Percentiles rank a stretch among this genome's conserved stretches.
Evolutionary conservation across 2,113 vertebrate species (phyloP).

Genomic region (Prolemur simus): DNA sequence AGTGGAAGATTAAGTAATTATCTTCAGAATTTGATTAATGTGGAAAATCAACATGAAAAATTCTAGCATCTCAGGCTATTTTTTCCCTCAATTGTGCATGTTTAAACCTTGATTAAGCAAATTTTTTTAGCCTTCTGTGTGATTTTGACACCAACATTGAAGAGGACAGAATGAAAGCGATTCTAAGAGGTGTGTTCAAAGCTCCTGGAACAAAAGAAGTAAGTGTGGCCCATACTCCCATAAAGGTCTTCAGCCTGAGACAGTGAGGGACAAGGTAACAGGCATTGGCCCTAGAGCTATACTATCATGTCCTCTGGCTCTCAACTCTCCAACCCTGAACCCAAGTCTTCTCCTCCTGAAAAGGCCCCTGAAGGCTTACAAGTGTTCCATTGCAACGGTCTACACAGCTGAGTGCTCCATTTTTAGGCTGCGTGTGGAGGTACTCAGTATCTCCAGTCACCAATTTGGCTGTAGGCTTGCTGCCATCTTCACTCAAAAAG

Average conservation of each 20-base stretch:
- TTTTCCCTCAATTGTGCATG: not conserved
- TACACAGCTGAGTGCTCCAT: not conserved
- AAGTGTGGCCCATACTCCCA: not conserved
- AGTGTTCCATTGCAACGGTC: not conserved
- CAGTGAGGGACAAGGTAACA: not conserved
- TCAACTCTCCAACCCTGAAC: not conserved
- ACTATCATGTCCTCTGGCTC: not conserved
- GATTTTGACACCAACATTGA: not conserved
- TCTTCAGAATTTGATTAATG: conserved; percentile 60
- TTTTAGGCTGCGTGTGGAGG: not conserved
- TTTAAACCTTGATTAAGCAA: conserved; percentile 59
- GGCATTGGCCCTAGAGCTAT: not conserved
- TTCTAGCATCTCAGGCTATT: not conserved
- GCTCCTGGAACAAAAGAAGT: not conserved
- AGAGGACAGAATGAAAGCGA: not conserved
- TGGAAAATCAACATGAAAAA: conserved; percentile 52
- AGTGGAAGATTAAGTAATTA: conserved; percentile 57
- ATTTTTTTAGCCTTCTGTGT: conserved; percentile 40
- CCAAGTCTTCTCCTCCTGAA: not conserved
- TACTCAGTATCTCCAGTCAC: not conserved
- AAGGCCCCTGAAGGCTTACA: not conserved
- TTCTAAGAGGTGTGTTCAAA: not conserved
- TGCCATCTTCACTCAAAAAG: not conserved
- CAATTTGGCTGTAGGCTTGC: not conserved
- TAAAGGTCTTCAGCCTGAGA: not conserved